Percentiles rank a stretch among this genome's conserved stretches.
These are phyloP conservation scores for Vespertilio murinus DNA, from an alignment of 2,797 vertebrate species.

Conservation along the genomic window DNA sequence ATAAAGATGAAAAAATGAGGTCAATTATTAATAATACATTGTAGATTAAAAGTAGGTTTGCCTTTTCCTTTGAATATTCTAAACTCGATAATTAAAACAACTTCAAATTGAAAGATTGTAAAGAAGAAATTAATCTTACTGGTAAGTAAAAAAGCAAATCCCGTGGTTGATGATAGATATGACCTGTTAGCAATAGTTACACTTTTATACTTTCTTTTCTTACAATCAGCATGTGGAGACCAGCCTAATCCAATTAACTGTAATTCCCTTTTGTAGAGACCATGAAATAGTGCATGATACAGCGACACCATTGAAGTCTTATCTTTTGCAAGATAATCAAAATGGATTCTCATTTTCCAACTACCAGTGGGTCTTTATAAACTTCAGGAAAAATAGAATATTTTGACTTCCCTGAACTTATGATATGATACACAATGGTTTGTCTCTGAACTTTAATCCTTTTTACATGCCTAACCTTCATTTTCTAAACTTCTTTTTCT, in stretches of 20 bases:
- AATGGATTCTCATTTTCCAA: conserved; percentile 85
- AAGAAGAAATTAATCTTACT: conserved; percentile 86
- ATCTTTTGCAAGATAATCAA: conserved; percentile 86
- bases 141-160: conserved; percentile 86
- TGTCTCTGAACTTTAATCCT: conserved; percentile 69
- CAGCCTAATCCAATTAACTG: conserved; percentile 88
- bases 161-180: conserved; percentile 84
- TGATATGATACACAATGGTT: conserved; percentile 74
- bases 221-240: conserved; percentile 84
- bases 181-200: conserved; percentile 84
- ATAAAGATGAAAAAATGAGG: conserved; percentile 59
- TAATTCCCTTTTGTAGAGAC: conserved; percentile 86
- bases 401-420: conserved; percentile 77
- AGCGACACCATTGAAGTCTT: conserved; percentile 86
- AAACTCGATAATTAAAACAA: conserved; percentile 82
- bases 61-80: conserved; percentile 82
- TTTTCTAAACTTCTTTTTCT: conserved; percentile 16
- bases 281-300: conserved; percentile 82
- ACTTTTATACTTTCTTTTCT: conserved; percentile 84
- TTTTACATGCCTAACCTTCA: background rate
- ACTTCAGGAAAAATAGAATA: conserved; percentile 82
- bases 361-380: conserved; percentile 78
- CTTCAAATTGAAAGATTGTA: conserved; percentile 81
- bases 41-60: conserved; percentile 68
- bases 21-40: conserved; percentile 67